Evolutionary conservation across 2,888 invertebrate genomes (phyloP).

Genomic region (Drosophila ustulata): DNA sequence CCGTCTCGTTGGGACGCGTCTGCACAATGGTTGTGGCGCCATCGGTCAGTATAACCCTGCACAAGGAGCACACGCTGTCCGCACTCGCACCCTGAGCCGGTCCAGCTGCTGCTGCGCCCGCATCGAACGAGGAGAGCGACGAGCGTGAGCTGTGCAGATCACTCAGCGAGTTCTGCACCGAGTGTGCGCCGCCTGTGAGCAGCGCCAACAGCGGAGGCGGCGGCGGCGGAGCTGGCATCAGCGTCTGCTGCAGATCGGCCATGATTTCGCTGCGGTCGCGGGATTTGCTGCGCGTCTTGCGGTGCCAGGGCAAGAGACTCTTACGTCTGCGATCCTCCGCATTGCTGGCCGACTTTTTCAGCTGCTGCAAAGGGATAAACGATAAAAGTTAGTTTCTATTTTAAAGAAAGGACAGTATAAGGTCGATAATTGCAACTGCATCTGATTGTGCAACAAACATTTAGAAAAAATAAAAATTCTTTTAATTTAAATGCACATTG

Average conservation of each 20-base stretch:
- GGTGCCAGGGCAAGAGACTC: constrained; percentile 95
- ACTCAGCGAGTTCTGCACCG: constrained; percentile 80
- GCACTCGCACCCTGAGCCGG: constrained; percentile 52
- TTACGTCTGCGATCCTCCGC: constrained; percentile 95
- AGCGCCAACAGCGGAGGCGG: constrained; percentile 41
- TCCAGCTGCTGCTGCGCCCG: constrained; percentile 45
- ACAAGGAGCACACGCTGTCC: constrained; percentile 86
- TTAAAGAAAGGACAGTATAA: no score
- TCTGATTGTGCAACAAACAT: no score
- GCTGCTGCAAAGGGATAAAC: constrained; percentile 81
- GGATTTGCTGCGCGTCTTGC: constrained; percentile 90
- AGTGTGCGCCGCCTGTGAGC: constrained; percentile 61
- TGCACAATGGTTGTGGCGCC: constrained; percentile 97
- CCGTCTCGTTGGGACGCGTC: constrained; percentile 90
- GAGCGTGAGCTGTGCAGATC: constrained; percentile 84
- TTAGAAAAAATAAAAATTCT: no score
- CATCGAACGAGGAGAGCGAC: constrained; percentile 84
- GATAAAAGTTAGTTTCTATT: background rate
- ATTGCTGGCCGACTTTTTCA: constrained; percentile 94
- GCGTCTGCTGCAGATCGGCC: constrained; percentile 53
- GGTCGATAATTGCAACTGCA: no score
- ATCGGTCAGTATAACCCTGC: constrained; percentile 95
- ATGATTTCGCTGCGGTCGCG: constrained; percentile 86
- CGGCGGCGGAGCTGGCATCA: constrained; percentile 55
- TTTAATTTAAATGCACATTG: no score